phyloP scores from a whole-genome alignment of 2,888 invertebrate genomes.

The Andrena bicolor region DNA sequence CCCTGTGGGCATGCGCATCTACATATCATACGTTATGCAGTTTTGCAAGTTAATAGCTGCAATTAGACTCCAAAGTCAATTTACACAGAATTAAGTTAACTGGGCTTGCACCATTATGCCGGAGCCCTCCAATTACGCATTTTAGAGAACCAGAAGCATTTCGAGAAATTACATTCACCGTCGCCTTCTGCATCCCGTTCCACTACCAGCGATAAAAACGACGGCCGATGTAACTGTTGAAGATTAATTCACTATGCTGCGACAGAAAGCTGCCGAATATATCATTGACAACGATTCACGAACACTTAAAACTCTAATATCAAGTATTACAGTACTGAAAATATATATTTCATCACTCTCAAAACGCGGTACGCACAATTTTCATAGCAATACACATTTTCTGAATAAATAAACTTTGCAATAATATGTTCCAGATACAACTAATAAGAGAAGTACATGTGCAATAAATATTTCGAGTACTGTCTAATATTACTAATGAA shows the following conservation, averaged over 20 bases:
- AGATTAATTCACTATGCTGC: not conserved
- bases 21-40: constrained; percentile 12
- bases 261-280: not conserved
- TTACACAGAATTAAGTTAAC: constrained; percentile 35
- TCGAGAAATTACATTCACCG: constrained; percentile 19
- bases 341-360: no score
- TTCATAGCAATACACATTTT: not conserved
- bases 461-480: not conserved
- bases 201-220: not conserved
- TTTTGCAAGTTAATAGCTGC: not conserved
- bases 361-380: no score
- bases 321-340: no score
- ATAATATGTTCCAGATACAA: no score
- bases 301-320: no score
- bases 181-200: not conserved
- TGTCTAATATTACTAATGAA: not conserved
- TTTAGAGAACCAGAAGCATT: constrained; percentile 34
- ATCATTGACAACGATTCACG: no score
- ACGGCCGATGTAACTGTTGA: not conserved
- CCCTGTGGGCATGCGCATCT: not conserved
- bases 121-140: constrained; percentile 35
- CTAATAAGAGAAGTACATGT: no score
- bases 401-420: not conserved
- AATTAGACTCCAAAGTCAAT: constrained; percentile 33
- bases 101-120: constrained; percentile 18